These are phyloP conservation scores for Hirudinaria manillensis DNA, from an alignment of 2,888 invertebrate genomes.

Conservation along the genomic window DNA sequence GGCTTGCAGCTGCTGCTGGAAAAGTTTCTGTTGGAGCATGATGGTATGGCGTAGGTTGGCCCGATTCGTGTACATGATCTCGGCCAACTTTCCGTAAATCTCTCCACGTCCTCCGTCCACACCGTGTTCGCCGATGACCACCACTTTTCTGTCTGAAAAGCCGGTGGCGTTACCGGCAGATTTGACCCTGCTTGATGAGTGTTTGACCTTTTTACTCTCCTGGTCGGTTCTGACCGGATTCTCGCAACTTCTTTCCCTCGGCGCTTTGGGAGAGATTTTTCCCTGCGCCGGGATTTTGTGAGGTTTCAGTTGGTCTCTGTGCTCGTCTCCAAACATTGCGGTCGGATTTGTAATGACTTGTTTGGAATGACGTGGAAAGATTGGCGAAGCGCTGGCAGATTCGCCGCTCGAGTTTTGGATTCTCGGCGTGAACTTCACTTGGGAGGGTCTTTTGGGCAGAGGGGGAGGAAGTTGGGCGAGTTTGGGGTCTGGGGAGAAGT, in stretches of 20 bases:
- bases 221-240: neutral
- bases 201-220: neutral
- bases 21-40: conserved; percentile 63
- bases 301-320: neutral
- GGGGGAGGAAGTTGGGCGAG: neutral
- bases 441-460: conserved; percentile 4
- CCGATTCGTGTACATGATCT: conserved; percentile 67
- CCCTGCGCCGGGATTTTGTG: neutral
- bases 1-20: conserved; percentile 48
- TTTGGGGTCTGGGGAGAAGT: neutral
- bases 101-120: conserved; percentile 1
- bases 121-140: conserved; percentile 18
- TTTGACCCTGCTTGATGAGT: neutral
- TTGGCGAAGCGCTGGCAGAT: conserved; percentile 7
- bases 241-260: neutral
- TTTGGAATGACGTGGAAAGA: neutral
- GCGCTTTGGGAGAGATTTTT: neutral
- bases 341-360: neutral
- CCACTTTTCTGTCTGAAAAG: neutral
- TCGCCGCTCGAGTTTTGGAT: neutral
- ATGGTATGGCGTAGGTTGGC: conserved; percentile 67
- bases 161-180: neutral
- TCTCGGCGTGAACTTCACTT: neutral
- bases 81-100: conserved; percentile 55
- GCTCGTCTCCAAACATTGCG: neutral